phyloP scores from a whole-genome alignment of 2,888 invertebrate species.

The Idaea straminata region DNA sequence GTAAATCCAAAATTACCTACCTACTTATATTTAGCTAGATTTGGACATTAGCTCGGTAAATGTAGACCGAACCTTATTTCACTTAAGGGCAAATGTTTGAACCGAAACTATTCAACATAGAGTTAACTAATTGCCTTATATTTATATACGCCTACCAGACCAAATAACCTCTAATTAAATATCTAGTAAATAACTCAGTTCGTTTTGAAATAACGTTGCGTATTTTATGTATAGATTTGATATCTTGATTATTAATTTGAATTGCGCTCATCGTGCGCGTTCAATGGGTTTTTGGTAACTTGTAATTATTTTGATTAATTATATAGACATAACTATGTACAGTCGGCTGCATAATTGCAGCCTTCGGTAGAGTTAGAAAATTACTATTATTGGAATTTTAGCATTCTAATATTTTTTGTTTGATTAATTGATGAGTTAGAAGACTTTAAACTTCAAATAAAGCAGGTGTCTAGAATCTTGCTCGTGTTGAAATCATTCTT shows the following conservation, averaged over 20 bases:
- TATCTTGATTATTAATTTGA: background rate
- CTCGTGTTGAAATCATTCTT: too few species aligned
- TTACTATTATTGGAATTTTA: too few species aligned
- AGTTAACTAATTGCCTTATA: background rate
- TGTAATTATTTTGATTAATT: background rate
- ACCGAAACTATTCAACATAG: background rate
- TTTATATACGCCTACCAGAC: background rate
- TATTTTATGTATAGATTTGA: background rate
- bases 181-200: background rate
- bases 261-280: background rate
- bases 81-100: background rate
- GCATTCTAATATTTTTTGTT: too few species aligned
- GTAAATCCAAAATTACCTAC: too few species aligned
- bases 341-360: too few species aligned
- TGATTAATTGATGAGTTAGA: too few species aligned
- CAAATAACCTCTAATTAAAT: background rate
- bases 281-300: background rate
- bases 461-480: too few species aligned
- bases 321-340: background rate
- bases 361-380: too few species aligned
- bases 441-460: too few species aligned
- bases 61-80: background rate
- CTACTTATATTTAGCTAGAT: background rate
- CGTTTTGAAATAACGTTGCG: background rate
- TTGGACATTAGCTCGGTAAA: background rate